Evolutionary conservation across 2,113 vertebrate species (phyloP).

Genomic region (Sylvicapra grimmia): DNA sequence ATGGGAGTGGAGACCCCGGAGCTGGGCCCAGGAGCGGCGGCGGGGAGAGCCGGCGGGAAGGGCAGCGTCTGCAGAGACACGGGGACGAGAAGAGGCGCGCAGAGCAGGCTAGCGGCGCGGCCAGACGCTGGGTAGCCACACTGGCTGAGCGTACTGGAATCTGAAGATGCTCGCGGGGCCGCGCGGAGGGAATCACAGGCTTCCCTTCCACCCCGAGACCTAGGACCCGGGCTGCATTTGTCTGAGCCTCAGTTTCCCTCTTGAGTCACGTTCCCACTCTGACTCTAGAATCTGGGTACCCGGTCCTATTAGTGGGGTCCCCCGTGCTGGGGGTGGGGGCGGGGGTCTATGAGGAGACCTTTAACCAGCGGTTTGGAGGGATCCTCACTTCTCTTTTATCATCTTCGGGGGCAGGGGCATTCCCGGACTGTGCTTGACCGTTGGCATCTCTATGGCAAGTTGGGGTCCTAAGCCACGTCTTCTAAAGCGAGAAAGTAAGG

Average conservation of each 20-base stretch:
- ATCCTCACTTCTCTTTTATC: neutral
- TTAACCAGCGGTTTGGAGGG: neutral
- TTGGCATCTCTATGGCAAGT: neutral
- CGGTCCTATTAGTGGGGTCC: too few relatives aligned
- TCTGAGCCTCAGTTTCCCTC: neutral
- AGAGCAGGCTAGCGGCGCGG: fast-evolving
- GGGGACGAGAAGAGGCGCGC: fast-evolving
- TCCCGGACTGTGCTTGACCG: fast-evolving
- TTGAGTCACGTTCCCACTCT: neutral
- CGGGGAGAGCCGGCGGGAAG: fast-evolving
- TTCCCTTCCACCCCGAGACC: fast-evolving
- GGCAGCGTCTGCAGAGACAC: too few relatives aligned
- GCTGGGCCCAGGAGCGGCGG: neutral
- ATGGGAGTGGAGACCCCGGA: fast-evolving
- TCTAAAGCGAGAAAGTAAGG: neutral
- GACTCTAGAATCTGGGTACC: too few relatives aligned
- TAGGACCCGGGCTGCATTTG: neutral
- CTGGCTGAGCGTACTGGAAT: fast-evolving
- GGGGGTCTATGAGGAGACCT: neutral
- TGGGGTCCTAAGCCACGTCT: neutral
- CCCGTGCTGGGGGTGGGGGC: too few relatives aligned
- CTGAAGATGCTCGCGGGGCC: fast-evolving
- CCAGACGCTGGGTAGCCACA: fast-evolving
- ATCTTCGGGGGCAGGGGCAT: too few relatives aligned
- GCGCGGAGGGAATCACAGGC: fast-evolving